phyloP scores from a whole-genome alignment of 2,888 invertebrate genomes.

The Salticus scenicus region DNA sequence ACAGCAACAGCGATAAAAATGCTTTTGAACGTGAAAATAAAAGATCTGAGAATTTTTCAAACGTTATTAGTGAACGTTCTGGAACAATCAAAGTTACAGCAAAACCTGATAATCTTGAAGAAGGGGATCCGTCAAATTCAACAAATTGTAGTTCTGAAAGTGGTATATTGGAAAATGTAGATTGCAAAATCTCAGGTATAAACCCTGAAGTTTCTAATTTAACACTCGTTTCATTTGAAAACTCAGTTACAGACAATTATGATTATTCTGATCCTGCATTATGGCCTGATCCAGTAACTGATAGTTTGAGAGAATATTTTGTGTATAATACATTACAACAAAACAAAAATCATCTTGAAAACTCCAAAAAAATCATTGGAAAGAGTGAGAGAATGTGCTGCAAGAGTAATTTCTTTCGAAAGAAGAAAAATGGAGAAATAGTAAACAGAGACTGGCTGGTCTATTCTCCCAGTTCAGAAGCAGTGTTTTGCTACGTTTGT shows the following conservation, averaged over 20 bases:
- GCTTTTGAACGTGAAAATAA: no score
- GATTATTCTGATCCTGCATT: not conserved
- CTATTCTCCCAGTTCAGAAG: not conserved
- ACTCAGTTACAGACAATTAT: no score
- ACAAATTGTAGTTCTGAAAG: no score
- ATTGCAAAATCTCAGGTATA: not conserved
- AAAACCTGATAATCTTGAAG: no score
- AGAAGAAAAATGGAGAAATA: constrained; percentile 7
- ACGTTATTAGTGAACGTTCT: no score
- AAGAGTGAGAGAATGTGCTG: not conserved
- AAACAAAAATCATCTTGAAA: not conserved
- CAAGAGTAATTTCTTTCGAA: not conserved
- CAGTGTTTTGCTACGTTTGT: constrained; percentile 6
- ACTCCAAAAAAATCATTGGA: not conserved
- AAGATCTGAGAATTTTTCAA: no score
- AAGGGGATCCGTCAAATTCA: no score
- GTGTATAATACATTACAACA: not conserved
- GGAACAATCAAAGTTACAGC: no score
- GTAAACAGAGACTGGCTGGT: constrained; percentile 7
- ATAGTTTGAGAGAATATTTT: not conserved
- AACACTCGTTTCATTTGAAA: no score
- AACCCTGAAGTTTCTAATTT: no score
- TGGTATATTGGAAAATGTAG: no score
- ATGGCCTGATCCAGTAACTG: not conserved
- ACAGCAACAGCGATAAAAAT: no score